Evolutionary conservation across 1,140 invertebrate species (phyloP), one percentile per base, ranked within the genome.

Genomic region (Camponotus vicinus): DNA sequence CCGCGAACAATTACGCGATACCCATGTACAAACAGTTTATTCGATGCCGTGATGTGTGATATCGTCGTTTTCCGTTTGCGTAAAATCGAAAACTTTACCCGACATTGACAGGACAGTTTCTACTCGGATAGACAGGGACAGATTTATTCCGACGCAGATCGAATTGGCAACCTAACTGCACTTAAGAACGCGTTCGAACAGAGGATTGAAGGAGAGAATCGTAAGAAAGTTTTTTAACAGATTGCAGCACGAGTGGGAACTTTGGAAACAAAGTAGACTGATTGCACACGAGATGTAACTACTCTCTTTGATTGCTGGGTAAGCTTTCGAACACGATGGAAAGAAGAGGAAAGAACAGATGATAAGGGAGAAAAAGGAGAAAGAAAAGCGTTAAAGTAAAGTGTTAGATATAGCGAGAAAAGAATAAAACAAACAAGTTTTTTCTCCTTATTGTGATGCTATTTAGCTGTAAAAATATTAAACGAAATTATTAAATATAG

Each of bases 151-250:
- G 66, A 82, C 69, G 55, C 18, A 32, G 8, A 32, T n/a, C 8
- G 69, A 70, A 83, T 83, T 63, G 79, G 79, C 69, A 75, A 73
- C 73, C 69, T 61, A 83, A 75, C 79, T 75, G 57, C 57, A 49
- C 79, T 83, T 83, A 83, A 55, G 32, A 83, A 75, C 69, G 69
- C 79, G 55, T 61, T 83, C 69, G 69, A 83, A 75, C 79, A 83
- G 55, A 75, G 55, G 42, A 73, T 83, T 57, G 79, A 83, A 61
- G 79, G 55, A 52, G 49, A 57, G 42, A 71, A n/a, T 75, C 79
- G 69, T 83, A 75, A n/a, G 21, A 83, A 83, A 83, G 79, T 83
- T 83, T 83, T 83, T 83, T 75, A 83, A 83, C 79, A 83, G 79
- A 83, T 83, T 83, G 79, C n/a, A 83, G 67, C 27, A 34, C 64